Evolutionary conservation across 2,113 vertebrate species (phyloP), one percentile per base, ranked within the genome.

Genomic region (Neofelis nebulosa): DNA sequence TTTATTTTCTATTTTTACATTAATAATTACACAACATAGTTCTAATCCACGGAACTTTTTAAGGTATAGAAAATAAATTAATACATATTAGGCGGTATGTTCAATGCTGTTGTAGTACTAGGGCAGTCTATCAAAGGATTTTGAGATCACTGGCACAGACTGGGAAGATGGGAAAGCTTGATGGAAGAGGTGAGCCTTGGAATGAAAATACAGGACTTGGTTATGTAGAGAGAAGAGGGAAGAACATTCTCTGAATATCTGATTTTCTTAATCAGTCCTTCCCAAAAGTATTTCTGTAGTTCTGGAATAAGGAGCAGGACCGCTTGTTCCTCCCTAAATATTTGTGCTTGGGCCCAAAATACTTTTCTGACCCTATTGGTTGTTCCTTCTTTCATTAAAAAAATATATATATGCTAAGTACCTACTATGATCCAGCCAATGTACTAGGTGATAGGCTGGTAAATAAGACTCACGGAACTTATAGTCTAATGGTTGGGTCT

Each of bases 201-300:
- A 23, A 27, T 74, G 19, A 89, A 94, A 83, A 83, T 14, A 33
- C 3, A 50, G 27, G 41, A 29, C 38, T 73, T 65, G 41, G 68
- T 50, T 52, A 65, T 4, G 52, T 5, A 92, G 4, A 82, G 68
- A 87, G 33, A 21, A 69, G 23, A 38, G 36, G 16, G 8, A 52
- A 94, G 73, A 15, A 23, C 2, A n/a, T 65, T 90, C 52, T 69
- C 31, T 74, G 3, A 87, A 66, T 10, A 87, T n/a, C 27, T 4
- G 2, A 5, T 36, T 97, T 94, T 86, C 73, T 68, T 65, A 81
- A 52, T 25, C 2, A 50, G 38, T 38, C 52, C 79, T 55, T 91
- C 45, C 94, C 27, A 97, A 66, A 89, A 83, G 73, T 61, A 95
- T 45, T 94, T 97, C 94, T 86, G 7, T 31, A 63, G 65, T 94